Evolutionary conservation across 2,888 invertebrate species (phyloP).

Genomic region (Erebia palarica): DNA sequence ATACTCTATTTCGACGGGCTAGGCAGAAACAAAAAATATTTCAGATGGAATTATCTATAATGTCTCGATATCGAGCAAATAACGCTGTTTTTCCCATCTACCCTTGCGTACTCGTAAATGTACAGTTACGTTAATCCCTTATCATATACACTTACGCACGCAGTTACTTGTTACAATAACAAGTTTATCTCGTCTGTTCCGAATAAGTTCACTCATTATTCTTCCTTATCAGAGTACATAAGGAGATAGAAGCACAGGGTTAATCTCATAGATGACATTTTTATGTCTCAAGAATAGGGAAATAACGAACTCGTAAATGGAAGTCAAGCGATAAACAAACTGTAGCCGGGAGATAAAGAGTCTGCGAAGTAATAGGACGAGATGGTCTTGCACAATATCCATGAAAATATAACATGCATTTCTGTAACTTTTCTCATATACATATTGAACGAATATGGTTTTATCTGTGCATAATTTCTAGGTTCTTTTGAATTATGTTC

Average conservation of each 20-base stretch:
- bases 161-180: constrained; percentile 52
- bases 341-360: constrained; percentile 69
- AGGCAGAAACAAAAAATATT: neutral
- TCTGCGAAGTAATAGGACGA: constrained; percentile 57
- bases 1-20: too few relatives aligned
- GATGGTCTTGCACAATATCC: constrained; percentile 47
- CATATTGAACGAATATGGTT: neutral
- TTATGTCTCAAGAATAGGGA: constrained; percentile 78
- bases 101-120: constrained; percentile 12
- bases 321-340: constrained; percentile 76
- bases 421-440: constrained; percentile 18
- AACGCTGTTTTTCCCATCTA: neutral
- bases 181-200: constrained; percentile 69
- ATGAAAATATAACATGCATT: constrained; percentile 36
- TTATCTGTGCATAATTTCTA: neutral
- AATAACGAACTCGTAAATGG: constrained; percentile 79
- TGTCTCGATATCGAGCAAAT: neutral
- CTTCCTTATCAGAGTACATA: constrained; percentile 73
- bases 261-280: constrained; percentile 76
- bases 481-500: too few relatives aligned
- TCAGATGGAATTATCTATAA: neutral
- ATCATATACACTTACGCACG: constrained; percentile 41
- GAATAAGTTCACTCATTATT: constrained; percentile 74
- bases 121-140: constrained; percentile 41
- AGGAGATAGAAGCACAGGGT: constrained; percentile 68